Conservation (phyloP, 2,113 vertebrate species). For the Xiphophorus couchianus region DNA sequence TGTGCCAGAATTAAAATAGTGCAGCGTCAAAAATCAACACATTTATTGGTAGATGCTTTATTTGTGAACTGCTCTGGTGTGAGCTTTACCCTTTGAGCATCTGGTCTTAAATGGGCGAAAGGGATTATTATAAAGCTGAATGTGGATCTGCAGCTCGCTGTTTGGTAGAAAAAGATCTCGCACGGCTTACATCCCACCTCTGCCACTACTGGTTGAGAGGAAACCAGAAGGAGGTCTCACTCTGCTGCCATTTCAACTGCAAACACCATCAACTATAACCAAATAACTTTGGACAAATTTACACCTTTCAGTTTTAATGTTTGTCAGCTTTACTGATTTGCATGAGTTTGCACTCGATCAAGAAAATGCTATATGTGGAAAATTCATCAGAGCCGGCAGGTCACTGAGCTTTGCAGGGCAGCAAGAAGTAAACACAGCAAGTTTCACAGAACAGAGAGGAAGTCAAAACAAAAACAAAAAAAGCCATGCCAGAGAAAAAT, state of each 20-base stretch:
- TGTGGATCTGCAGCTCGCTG: slow-evolving; percentile 44
- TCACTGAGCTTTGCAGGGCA: neutral
- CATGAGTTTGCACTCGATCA: neutral
- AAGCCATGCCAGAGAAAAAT: no score
- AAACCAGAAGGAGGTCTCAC: slow-evolving; percentile 38
- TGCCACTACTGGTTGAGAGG: slow-evolving; percentile 15
- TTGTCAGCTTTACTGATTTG: neutral
- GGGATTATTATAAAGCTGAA: slow-evolving; percentile 39
- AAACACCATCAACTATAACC: neutral
- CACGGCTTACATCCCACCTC: slow-evolving; percentile 63
- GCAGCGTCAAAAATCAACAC: slow-evolving; percentile 49
- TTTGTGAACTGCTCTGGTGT: slow-evolving; percentile 37
- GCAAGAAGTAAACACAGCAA: neutral
- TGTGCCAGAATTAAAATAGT: slow-evolving; percentile 38
- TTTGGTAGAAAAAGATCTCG: slow-evolving; percentile 62
- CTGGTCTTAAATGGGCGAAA: neutral
- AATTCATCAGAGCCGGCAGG: neutral
- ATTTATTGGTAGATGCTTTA: slow-evolving; percentile 17
- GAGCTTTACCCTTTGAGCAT: slow-evolving; percentile 16
- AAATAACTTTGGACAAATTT: no score
- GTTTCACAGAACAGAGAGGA: no score
- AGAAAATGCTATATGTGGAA: neutral
- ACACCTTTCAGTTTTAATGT: no score
- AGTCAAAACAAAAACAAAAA: no score
- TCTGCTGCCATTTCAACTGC: slow-evolving; percentile 28